Evolutionary conservation across 2,797 vertebrate genomes (phyloP).

Genomic region (Choloepus didactylus): DNA sequence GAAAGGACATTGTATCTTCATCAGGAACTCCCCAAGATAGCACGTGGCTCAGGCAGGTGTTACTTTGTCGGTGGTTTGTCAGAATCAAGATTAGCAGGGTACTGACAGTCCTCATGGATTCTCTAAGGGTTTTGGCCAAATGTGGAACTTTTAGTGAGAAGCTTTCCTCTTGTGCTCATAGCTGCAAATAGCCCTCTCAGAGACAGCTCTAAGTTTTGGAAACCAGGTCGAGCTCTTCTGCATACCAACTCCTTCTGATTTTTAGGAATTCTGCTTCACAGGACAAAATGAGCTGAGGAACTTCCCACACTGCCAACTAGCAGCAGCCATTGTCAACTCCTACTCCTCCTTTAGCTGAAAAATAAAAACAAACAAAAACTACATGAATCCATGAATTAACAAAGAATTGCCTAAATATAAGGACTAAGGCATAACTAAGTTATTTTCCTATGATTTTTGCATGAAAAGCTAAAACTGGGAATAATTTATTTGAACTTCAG

Average conservation of each 20-base stretch:
- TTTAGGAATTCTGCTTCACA: not conserved
- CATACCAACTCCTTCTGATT: not conserved
- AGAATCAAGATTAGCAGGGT: not conserved
- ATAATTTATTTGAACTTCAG: not conserved
- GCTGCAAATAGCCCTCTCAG: fast-evolving
- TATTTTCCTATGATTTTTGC: not conserved
- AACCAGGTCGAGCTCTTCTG: fast-evolving
- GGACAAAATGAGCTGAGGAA: not conserved
- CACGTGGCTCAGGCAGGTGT: not conserved
- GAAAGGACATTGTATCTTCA: fast-evolving
- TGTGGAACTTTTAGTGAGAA: no score
- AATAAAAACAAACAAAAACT: not conserved
- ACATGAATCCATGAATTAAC: not conserved
- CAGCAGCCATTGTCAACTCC: not conserved
- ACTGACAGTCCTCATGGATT: fast-evolving
- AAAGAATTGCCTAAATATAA: not conserved
- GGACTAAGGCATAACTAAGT: not conserved
- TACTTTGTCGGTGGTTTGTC: fast-evolving
- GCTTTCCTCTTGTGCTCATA: fast-evolving
- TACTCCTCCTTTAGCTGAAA: not conserved
- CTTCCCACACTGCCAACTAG: not conserved
- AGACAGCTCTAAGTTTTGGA: not conserved
- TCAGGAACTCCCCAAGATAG: fast-evolving
- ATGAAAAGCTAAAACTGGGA: fast-evolving
- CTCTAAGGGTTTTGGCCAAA: not conserved